A percentile compares a stretch with the other conserved stretches of the same genome.
Conservation (phyloP, 2,888 invertebrate species). For the Ophonus ardosiacus region DNA sequence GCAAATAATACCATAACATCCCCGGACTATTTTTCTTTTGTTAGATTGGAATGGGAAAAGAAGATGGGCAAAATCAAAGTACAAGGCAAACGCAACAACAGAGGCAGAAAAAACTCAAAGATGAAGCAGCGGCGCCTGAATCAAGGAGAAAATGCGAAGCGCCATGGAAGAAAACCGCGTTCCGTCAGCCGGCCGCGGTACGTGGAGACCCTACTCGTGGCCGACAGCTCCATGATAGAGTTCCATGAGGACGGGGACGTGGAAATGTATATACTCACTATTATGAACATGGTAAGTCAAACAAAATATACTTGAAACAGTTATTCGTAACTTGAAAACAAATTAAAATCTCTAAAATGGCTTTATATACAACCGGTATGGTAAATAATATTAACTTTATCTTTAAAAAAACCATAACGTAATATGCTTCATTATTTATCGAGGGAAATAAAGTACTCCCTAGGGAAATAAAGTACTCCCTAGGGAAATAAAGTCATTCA, state of each 20-base stretch:
- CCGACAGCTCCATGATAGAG: slow-evolving; percentile 91
- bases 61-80: slow-evolving; percentile 76
- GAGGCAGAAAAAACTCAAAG: slow-evolving; percentile 69
- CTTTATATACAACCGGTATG: too few species aligned
- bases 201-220: slow-evolving; percentile 92
- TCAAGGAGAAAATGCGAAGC: slow-evolving; percentile 73
- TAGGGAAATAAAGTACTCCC: too few species aligned
- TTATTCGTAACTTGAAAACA: too few species aligned
- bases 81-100: slow-evolving; percentile 74
- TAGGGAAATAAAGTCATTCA: too few species aligned
- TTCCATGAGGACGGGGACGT: slow-evolving; percentile 90
- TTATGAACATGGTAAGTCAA: slow-evolving; percentile 91
- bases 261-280: slow-evolving; percentile 91
- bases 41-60: slow-evolving; percentile 80
- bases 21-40: not conserved
- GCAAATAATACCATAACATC: not conserved
- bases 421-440: too few species aligned
- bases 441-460: too few species aligned
- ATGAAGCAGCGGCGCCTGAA: slow-evolving; percentile 71
- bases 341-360: too few species aligned
- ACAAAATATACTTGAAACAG: too few species aligned
- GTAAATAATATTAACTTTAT: too few species aligned
- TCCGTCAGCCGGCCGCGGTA: slow-evolving; percentile 87
- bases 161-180: slow-evolving; percentile 74
- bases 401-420: too few species aligned